phyloP scores from a whole-genome alignment of 2,797 vertebrate genomes.

The Aulostomus chinensis region DNA sequence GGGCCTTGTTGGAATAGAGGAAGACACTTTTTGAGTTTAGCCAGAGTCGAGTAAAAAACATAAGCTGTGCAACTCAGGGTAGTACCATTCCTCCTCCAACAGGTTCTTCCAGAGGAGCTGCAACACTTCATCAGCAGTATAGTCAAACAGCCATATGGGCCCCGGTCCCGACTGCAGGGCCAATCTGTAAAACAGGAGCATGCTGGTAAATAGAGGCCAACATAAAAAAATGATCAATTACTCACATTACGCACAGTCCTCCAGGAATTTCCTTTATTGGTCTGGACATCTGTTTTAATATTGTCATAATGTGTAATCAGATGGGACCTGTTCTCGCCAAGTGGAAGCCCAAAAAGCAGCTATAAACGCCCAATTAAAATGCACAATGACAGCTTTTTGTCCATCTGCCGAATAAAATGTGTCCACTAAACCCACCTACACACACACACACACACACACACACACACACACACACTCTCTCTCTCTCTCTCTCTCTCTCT shows the following conservation, averaged over 20 bases:
- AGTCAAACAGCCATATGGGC: slow-evolving; percentile 92
- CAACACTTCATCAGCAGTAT: slow-evolving; percentile 85
- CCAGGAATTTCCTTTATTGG: slow-evolving; percentile 99
- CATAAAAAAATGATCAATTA: slow-evolving; percentile 99
- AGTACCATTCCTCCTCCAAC: slow-evolving; percentile 82
- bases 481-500: no score
- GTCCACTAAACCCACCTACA: slow-evolving; percentile 13
- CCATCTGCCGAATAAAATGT: slow-evolving; percentile 92
- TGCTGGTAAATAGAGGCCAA: slow-evolving; percentile 91
- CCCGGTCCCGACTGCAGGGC: slow-evolving; percentile 90
- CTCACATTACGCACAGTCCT: slow-evolving; percentile 96
- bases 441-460: slow-evolving; percentile 5
- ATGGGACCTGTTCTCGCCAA: slow-evolving; percentile 93
- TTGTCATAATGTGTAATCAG: slow-evolving; percentile 99
- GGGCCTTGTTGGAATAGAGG: slow-evolving; percentile 67
- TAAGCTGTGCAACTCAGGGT: slow-evolving; percentile 51
- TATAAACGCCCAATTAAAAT: slow-evolving; percentile 97
- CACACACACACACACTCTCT: slow-evolving; percentile 15
- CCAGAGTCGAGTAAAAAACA: slow-evolving; percentile 51
- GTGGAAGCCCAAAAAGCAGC: slow-evolving; percentile 92
- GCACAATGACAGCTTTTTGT: slow-evolving; percentile 94
- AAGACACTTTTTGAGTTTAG: slow-evolving; percentile 71
- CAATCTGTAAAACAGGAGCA: slow-evolving; percentile 94
- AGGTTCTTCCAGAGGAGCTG: slow-evolving; percentile 86
- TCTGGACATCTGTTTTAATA: slow-evolving; percentile 99